Evolutionary conservation across 2,888 invertebrate species (phyloP), one percentile per base, ranked within the genome.

Genomic region (Drosophila nr. perissopoda): DNA sequence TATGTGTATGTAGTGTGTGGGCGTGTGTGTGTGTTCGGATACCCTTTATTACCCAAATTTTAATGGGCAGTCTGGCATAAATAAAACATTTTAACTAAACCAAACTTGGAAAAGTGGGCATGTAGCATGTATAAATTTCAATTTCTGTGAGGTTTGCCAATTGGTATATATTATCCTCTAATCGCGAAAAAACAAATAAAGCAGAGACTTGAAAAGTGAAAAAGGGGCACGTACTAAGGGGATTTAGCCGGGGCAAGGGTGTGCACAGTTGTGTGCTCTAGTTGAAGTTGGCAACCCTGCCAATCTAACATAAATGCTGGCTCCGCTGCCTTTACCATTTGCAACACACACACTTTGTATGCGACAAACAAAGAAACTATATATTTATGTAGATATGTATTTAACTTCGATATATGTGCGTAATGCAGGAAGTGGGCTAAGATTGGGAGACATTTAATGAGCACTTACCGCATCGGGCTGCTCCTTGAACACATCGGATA

Each of bases 391-490:
- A 25, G 8, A n/a, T 49, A 42, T 13, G 21, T 6, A 40, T 21
- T 52, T 48, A 48, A 27, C 25, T 58, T 21, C 10, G 18, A 38
- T 42, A 31, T 29, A n/a, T 45, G 21, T 21, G 34, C 33, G 42
- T 53, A 66, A 48, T 34, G 29, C 59, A 72, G 36, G 36, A 65
- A 16, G 52, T 33, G n/a, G 25, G 36, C 18, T 18, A 33, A 21
- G 18, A 18, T 21, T 45, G 52, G 29, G 7, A 33, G 42, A 54
- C 27, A 56, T 52, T 53, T 25, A 42, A 67, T 57, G 31, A 13
- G 2, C 8, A 87, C 91, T 88, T 82, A 91, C 91, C 80, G 91
- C 91, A 82, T 91, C 90, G 33, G 79, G 69, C 69, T 91, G 91
- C 51, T 90, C 86, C 67, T 89, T 78, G 74, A 91, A 91, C 27